Base-by-base conservation (phyloP, 2,888 invertebrate species). In the Catocala nupta region DNA sequence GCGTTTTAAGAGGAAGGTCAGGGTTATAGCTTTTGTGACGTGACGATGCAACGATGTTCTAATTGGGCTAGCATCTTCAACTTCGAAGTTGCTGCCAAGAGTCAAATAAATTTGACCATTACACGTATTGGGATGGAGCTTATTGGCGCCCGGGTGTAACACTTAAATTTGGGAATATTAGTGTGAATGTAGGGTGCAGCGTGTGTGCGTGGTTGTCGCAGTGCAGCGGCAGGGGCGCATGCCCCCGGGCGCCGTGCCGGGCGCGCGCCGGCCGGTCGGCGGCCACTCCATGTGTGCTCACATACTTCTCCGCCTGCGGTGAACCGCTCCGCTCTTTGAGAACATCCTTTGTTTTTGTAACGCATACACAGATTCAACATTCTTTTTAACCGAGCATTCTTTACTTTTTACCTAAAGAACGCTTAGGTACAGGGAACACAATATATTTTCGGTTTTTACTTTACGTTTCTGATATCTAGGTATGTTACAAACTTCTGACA, bases 1-100 rank as follows among this genome's bases (percentile, higher is more conserved):
- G 82, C 81, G 83, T 80, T 83, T 80, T 82, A 81, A 80, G 78
- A 78, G 85, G 82, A 91, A 93, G 93, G 93, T 93, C 93, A 93
- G 88, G 92, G 92, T 91, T 92, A 89, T 83, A 62, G 65, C 71
- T 73, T 65, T 71, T 63, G 73, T 67, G 66, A 75, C 67, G 64
- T 71, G 55, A 68, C 69, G 63, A 56, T 50, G 64, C 60, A 61
- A 58, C 49, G 49, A 54, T 50, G 36, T 57, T 45, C 49, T 47
- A 9, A 55, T 6, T 51, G 33, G 8, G 12, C 16, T 16, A 16
- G 2, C 47, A 12, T 45, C 7, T 47, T 13, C 5, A 5, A 43
- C 10, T 16, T 16, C 4, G 16, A 47, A 47, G 8, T 39, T 9
- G 6, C 6, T 9, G 36, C 1, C 9, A 9, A 39, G 10, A 16